Percentiles rank a stretch among this genome's conserved stretches.
These are phyloP conservation scores for Periophthalmus modestus DNA, from an alignment of 2,113 vertebrate species.

Conservation along the genomic window DNA sequence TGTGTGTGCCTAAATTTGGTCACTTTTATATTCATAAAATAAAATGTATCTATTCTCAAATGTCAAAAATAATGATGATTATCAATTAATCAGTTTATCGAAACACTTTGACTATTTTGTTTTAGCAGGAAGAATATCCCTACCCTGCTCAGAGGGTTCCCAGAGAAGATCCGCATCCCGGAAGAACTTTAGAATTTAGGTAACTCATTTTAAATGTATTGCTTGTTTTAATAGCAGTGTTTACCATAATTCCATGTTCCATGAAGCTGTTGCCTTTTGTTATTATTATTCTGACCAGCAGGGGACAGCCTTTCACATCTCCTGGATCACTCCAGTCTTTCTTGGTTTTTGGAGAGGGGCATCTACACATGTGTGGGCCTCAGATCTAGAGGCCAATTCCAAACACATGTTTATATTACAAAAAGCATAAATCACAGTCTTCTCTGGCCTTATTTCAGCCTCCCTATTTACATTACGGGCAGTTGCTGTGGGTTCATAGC, in stretches of 20 bases:
- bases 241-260: background rate
- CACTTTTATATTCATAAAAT: too few relatives aligned
- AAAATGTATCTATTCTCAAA: too few relatives aligned
- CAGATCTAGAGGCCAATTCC: background rate
- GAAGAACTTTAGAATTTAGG: constrained; percentile 72
- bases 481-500: background rate
- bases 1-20: too few relatives aligned
- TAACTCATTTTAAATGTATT: constrained; percentile 41
- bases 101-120: background rate
- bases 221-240: background rate
- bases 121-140: constrained; percentile 70
- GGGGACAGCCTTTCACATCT: constrained; percentile 9
- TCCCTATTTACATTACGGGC: constrained; percentile 13
- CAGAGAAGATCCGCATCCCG: constrained; percentile 70
- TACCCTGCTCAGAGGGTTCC: constrained; percentile 64
- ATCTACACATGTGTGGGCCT: background rate
- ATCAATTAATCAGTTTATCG: too few relatives aligned
- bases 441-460: constrained; percentile 18
- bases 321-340: background rate
- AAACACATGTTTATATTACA: constrained; percentile 36
- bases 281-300: constrained; percentile 20
- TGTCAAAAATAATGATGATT: too few relatives aligned
- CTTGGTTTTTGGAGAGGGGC: background rate
- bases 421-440: constrained; percentile 32
- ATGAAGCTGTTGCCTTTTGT: background rate